A percentile compares a stretch with the other conserved stretches of the same genome.
Conservation (phyloP, 2,888 invertebrate genomes). For the Morpho deidamia region DNA sequence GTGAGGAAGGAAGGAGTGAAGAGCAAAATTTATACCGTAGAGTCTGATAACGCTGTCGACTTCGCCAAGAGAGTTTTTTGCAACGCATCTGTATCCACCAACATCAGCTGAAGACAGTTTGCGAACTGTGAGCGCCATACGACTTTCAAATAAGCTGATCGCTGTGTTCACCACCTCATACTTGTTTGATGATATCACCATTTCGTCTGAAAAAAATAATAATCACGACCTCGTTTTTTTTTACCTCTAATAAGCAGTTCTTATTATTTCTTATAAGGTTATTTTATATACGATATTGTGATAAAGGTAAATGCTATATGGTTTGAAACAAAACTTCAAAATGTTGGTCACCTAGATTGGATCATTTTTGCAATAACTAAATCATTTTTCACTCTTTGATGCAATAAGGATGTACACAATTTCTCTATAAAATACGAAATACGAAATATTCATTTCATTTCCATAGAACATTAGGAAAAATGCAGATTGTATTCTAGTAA, state of each 20-base stretch:
- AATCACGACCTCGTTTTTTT: background rate
- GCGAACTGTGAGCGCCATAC: slow-evolving; percentile 88
- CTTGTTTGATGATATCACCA: slow-evolving; percentile 89
- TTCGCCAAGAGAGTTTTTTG: slow-evolving; percentile 92
- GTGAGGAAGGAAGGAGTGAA: background rate
- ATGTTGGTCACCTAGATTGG: too few relatives aligned
- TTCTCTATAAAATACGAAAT: too few relatives aligned
- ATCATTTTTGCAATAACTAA: too few relatives aligned
- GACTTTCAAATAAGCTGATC: slow-evolving; percentile 88
- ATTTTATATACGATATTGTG: too few relatives aligned
- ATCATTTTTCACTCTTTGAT: too few relatives aligned
- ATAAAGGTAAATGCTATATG: too few relatives aligned
- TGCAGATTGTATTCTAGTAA: too few relatives aligned
- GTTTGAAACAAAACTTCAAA: too few relatives aligned
- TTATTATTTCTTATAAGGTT: too few relatives aligned
- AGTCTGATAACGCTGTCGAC: slow-evolving; percentile 92
- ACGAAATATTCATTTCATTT: too few relatives aligned
- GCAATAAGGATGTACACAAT: too few relatives aligned
- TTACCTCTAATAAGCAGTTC: background rate
- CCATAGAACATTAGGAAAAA: too few relatives aligned
- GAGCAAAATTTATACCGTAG: slow-evolving; percentile 81
- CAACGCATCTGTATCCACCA: slow-evolving; percentile 91
- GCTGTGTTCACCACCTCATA: slow-evolving; percentile 85
- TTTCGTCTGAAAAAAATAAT: slow-evolving; percentile 81
- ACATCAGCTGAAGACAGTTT: slow-evolving; percentile 85